Conservation (phyloP, 1,140 invertebrate species). For the Aphelenchoides avenae region DNA sequence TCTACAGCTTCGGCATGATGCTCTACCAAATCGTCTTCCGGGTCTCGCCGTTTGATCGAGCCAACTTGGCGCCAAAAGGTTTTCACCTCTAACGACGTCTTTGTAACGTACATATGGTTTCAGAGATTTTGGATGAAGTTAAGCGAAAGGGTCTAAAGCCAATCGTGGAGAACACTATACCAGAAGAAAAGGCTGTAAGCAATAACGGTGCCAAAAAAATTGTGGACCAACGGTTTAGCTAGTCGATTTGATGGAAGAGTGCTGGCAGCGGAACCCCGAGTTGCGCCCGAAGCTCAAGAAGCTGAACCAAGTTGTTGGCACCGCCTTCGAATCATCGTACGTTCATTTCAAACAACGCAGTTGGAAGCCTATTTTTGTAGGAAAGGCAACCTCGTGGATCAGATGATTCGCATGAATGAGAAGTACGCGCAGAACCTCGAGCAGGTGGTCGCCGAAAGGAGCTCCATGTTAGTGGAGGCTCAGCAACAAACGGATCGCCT, state of each 20-base stretch:
- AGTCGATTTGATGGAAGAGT: conserved; percentile 45
- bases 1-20: conserved; percentile 46
- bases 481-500: conserved; percentile 56
- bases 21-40: conserved; percentile 48
- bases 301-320: conserved; percentile 34
- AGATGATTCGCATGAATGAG: conserved; percentile 61
- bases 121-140: conserved; percentile 40
- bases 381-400: conserved; percentile 58
- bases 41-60: conserved; percentile 38
- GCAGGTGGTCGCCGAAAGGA: conserved; percentile 55
- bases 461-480: conserved; percentile 45
- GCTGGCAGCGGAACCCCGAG: conserved; percentile 44
- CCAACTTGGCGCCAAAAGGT: conserved; percentile 25
- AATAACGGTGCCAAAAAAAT: no score
- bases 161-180: conserved; percentile 32
- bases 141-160: conserved; percentile 32
- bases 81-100: no score
- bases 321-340: conserved; percentile 43
- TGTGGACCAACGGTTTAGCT: conserved; percentile 15
- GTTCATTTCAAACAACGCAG: no score
- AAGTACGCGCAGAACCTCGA: conserved; percentile 60
- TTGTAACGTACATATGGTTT: no score
- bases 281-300: conserved; percentile 41
- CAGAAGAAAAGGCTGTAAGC: conserved; percentile 38
- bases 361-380: conserved; percentile 26